Evolutionary conservation across 1,140 invertebrate species (phyloP).

Genomic region (Bilobella aurantiaca): DNA sequence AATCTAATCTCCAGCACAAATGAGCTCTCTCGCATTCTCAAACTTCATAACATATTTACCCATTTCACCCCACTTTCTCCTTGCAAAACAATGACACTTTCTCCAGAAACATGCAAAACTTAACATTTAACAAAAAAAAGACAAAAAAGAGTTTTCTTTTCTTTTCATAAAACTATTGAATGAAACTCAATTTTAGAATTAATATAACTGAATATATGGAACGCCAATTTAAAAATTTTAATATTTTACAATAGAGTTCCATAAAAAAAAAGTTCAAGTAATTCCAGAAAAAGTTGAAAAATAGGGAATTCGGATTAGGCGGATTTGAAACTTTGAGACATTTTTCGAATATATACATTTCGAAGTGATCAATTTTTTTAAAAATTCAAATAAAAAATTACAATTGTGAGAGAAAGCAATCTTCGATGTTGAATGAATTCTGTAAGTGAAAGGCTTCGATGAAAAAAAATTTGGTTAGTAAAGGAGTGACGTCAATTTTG

Average conservation of each 20-base stretch:
- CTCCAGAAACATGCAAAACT: too few relatives aligned
- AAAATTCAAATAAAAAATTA: neutral
- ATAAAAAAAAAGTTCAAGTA: neutral
- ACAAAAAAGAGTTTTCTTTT: too few relatives aligned
- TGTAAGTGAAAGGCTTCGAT: neutral
- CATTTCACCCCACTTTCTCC: too few relatives aligned
- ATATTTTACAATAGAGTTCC: too few relatives aligned
- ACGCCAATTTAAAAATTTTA: too few relatives aligned
- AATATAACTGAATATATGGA: too few relatives aligned
- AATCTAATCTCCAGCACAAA: neutral
- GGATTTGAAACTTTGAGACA: neutral
- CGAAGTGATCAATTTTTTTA: neutral
- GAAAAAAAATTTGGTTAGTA: too few relatives aligned
- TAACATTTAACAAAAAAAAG: too few relatives aligned
- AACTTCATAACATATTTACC: neutral
- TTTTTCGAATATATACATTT: neutral
- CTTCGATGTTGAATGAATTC: neutral
- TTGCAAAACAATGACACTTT: too few relatives aligned
- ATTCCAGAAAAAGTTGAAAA: neutral
- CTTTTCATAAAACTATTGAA: too few relatives aligned
- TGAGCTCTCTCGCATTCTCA: neutral
- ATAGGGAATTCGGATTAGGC: neutral
- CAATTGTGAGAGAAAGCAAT: neutral
- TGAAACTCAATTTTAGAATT: too few relatives aligned
- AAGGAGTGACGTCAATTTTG: too few relatives aligned